phyloP scores from a whole-genome alignment of 2,888 invertebrate genomes.

The Lucinisca nassula region DNA sequence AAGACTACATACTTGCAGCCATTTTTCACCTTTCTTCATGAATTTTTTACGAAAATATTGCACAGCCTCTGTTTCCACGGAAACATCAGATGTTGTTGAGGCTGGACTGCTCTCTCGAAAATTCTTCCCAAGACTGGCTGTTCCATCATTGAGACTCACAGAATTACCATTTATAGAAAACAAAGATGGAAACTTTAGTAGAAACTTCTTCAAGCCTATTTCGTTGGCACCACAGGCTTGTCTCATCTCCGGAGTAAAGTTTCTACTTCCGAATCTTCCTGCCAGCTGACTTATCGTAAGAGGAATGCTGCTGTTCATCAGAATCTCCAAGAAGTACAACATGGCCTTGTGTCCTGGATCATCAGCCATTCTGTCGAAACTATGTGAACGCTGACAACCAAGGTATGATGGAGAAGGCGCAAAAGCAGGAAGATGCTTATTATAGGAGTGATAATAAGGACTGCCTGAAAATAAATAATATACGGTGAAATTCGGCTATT shows the following conservation, averaged over 20 bases:
- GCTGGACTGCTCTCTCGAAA: constrained; percentile 85
- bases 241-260: constrained; percentile 99
- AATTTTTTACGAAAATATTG: constrained; percentile 99
- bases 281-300: constrained; percentile 98
- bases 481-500: too few species aligned
- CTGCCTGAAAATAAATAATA: constrained; percentile 44
- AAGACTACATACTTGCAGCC: constrained; percentile 98
- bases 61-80: constrained; percentile 96
- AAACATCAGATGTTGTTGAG: constrained; percentile 85
- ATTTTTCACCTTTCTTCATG: constrained; percentile 97
- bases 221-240: constrained; percentile 94
- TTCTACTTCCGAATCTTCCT: constrained; percentile 99
- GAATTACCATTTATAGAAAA: constrained; percentile 94
- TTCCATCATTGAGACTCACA: constrained; percentile 84
- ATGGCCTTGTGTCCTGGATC: constrained; percentile 89
- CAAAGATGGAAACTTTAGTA: constrained; percentile 98
- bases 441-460: constrained; percentile 23
- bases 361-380: constrained; percentile 84
- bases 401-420: constrained; percentile 49
- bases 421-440: constrained; percentile 61
- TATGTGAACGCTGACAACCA: constrained; percentile 26
- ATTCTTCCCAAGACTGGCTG: constrained; percentile 85
- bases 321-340: constrained; percentile 99
- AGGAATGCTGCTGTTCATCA: constrained; percentile 97
- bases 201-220: constrained; percentile 97